A percentile compares a stretch with the other conserved stretches of the same genome.
Conservation (phyloP, 2,888 invertebrate genomes). For the Troides helena region DNA sequence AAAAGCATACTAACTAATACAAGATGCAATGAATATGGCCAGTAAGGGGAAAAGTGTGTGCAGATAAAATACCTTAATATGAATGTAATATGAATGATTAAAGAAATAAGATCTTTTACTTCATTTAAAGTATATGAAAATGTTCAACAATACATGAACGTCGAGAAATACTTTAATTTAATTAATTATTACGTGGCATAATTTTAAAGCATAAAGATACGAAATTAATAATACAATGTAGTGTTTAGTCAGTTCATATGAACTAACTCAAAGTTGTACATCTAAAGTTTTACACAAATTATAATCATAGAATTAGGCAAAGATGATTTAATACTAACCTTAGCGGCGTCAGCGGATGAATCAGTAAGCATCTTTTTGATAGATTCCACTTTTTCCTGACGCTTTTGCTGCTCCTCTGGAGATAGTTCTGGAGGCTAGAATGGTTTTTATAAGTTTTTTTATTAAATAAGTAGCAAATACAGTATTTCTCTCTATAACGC, state of each 20-base stretch:
- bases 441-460: too few relatives aligned
- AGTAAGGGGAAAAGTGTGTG: conserved; percentile 21
- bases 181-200: not conserved
- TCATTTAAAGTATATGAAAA: not conserved
- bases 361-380: conserved; percentile 95
- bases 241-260: not conserved
- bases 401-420: conserved; percentile 90
- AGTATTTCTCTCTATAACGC: too few relatives aligned
- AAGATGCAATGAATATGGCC: conserved; percentile 39
- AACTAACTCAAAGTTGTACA: not conserved
- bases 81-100: not conserved
- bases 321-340: conserved; percentile 48
- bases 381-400: conserved; percentile 93
- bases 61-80: conserved; percentile 4
- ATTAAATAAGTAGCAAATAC: too few relatives aligned
- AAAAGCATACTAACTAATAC: conserved; percentile 57
- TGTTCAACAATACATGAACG: not conserved
- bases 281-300: conserved; percentile 2
- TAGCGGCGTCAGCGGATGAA: conserved; percentile 73
- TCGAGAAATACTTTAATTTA: not conserved
- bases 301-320: conserved; percentile 8
- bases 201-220: not conserved
- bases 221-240: not conserved
- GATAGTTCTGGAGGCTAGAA: conserved; percentile 88
- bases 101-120: not conserved